These are phyloP conservation scores for Anhinga anhinga DNA, from an alignment of 2,113 vertebrate species.

Conservation along the genomic window DNA sequence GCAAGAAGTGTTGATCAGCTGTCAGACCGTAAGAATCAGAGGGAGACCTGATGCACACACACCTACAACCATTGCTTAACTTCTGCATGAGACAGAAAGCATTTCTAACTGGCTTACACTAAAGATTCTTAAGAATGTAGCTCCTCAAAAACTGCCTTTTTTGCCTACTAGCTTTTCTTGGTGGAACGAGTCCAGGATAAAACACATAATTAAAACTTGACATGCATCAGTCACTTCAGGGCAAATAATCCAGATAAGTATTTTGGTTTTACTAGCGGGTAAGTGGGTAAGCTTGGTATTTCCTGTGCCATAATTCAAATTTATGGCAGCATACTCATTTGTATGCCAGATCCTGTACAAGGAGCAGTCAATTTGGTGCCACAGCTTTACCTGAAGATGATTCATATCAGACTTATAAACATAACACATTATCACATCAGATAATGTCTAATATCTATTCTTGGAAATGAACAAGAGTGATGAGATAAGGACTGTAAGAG, in stretches of 20 bases:
- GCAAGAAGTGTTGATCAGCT: neutral
- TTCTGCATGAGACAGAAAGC: neutral
- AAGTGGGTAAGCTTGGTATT: conserved; percentile 25
- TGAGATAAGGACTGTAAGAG: conserved; percentile 41
- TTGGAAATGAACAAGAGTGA: conserved; percentile 28
- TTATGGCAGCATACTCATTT: neutral
- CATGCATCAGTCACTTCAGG: neutral
- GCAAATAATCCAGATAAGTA: neutral
- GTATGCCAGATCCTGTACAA: neutral
- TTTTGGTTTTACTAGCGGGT: neutral
- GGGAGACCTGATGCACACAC: neutral
- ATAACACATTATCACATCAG: conserved; percentile 41
- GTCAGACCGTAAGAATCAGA: neutral
- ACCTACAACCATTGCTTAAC: neutral
- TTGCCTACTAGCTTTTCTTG: neutral
- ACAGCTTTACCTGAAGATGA: conserved; percentile 19
- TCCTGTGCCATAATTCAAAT: conserved; percentile 15
- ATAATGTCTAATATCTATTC: conserved; percentile 6
- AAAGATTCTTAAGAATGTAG: neutral
- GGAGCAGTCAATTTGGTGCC: neutral
- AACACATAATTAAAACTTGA: neutral
- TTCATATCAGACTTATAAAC: conserved; percentile 34
- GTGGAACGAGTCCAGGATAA: neutral
- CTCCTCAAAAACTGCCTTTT: neutral
- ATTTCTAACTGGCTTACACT: neutral